These are phyloP conservation scores for Ondatra zibethicus DNA, from an alignment of 2,113 vertebrate species.

Conservation along the genomic window DNA sequence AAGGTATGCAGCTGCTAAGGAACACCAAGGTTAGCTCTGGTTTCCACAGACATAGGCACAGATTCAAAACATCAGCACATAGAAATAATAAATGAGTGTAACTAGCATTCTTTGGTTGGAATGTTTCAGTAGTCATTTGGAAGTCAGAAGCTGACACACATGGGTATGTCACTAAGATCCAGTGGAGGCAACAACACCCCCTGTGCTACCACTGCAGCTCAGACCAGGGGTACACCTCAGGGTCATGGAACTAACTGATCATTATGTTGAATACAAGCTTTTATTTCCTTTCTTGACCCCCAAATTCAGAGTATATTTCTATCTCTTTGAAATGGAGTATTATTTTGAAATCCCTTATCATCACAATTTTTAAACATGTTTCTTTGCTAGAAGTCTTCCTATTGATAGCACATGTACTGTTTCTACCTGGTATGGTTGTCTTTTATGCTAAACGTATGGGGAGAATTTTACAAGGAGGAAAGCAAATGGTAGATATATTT, in stretches of 20 bases:
- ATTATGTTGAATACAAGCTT: not conserved
- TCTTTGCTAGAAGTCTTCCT: constrained; percentile 2
- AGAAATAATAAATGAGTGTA: not conserved
- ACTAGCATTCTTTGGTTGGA: not conserved
- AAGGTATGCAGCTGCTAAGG: not conserved
- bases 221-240: not conserved
- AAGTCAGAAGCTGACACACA: not conserved
- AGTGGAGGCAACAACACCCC: too few relatives aligned
- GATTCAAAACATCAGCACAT: too few relatives aligned
- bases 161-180: not conserved
- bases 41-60: not conserved
- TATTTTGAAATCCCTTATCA: not conserved
- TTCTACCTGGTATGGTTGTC: not conserved
- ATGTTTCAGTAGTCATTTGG: not conserved
- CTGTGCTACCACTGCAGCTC: not conserved
- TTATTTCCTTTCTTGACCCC: not conserved
- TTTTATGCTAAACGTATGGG: not conserved
- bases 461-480: not conserved
- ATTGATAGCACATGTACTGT: not conserved
- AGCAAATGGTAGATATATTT: not conserved
- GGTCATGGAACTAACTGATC: not conserved
- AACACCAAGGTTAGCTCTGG: not conserved
- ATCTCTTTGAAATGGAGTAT: not conserved
- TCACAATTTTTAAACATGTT: not conserved
- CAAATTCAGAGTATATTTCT: not conserved